Percentiles rank a stretch among this genome's conserved stretches.
Evolutionary conservation across 2,888 invertebrate genomes (phyloP).

Genomic region (Phoenoteleia sp.): DNA sequence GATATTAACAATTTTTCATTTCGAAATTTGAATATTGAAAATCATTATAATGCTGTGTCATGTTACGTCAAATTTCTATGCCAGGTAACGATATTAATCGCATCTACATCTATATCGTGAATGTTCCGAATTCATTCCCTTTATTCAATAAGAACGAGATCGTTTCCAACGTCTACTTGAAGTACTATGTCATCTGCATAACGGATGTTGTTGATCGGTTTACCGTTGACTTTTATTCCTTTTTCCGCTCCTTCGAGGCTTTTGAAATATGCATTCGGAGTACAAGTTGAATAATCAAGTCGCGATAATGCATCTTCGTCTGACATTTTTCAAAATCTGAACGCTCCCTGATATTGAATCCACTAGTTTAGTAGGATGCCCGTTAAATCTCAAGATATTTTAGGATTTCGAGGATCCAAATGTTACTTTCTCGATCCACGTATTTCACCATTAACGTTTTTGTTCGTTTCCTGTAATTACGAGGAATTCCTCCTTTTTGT

Average conservation of each 20-base stretch:
- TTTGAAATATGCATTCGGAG: constrained; percentile 47
- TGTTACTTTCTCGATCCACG: neutral
- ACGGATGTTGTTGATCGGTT: constrained; percentile 59
- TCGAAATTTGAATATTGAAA: too few species aligned
- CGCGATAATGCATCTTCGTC: constrained; percentile 2
- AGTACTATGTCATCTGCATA: constrained; percentile 47
- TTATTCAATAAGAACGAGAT: constrained; percentile 34
- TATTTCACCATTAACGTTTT: neutral
- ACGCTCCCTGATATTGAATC: neutral
- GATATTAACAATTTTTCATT: too few species aligned
- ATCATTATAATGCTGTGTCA: too few species aligned
- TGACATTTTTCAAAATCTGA: neutral
- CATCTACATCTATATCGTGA: neutral
- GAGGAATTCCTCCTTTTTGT: neutral
- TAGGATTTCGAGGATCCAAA: neutral
- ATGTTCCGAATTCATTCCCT: neutral
- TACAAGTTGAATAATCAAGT: constrained; percentile 36
- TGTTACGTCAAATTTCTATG: too few species aligned
- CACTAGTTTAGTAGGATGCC: neutral
- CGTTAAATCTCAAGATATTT: constrained; percentile 20
- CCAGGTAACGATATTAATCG: neutral
- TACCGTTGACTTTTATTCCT: constrained; percentile 47
- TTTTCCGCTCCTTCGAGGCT: constrained; percentile 7
- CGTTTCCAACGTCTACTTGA: constrained; percentile 22
- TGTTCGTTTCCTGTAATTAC: neutral